Percentiles rank a stretch among this genome's conserved stretches.
phyloP scores from a whole-genome alignment of 1,140 invertebrate genomes.

The Matsumurasca onukii region DNA sequence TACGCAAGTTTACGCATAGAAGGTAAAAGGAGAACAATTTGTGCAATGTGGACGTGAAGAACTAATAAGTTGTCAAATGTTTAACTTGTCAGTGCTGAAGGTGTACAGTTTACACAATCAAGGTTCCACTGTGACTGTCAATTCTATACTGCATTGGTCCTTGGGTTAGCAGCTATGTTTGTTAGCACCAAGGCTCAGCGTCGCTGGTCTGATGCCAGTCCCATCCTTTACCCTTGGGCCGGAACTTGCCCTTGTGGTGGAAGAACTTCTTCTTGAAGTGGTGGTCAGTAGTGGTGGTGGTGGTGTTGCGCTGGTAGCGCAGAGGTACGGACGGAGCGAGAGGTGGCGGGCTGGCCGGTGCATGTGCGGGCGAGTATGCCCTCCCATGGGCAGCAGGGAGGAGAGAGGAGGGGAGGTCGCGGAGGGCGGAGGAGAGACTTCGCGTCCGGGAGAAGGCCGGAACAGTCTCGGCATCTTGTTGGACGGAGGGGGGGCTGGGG shows the following conservation, averaged over 20 bases:
- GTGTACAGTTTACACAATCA: too few species aligned
- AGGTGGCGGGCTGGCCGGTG: constrained; percentile 40
- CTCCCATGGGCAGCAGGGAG: constrained; percentile 43
- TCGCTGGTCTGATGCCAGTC: constrained; percentile 56
- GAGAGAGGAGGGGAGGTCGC: constrained; percentile 52
- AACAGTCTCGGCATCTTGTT: constrained; percentile 48
- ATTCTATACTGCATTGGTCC: too few species aligned
- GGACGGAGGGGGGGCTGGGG: constrained; percentile 50
- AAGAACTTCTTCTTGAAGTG: constrained; percentile 82
- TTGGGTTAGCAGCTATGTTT: too few species aligned
- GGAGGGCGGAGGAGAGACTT: constrained; percentile 66
- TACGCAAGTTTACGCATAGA: too few species aligned
- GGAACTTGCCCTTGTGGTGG: constrained; percentile 60
- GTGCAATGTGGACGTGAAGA: too few species aligned
- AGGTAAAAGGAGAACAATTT: too few species aligned
- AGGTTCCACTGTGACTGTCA: too few species aligned
- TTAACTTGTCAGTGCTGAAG: too few species aligned
- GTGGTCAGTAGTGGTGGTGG: too few species aligned
- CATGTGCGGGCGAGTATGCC: constrained; percentile 49
- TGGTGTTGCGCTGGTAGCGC: constrained; percentile 62
- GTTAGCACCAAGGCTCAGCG: constrained; percentile 38
- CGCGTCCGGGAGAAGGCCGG: constrained; percentile 52
- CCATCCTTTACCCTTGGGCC: constrained; percentile 74
- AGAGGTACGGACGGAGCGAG: constrained; percentile 52
- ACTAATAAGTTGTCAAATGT: too few species aligned